Conservation (phyloP, 2,888 invertebrate genomes). For the Sinhomidia bicolor region DNA sequence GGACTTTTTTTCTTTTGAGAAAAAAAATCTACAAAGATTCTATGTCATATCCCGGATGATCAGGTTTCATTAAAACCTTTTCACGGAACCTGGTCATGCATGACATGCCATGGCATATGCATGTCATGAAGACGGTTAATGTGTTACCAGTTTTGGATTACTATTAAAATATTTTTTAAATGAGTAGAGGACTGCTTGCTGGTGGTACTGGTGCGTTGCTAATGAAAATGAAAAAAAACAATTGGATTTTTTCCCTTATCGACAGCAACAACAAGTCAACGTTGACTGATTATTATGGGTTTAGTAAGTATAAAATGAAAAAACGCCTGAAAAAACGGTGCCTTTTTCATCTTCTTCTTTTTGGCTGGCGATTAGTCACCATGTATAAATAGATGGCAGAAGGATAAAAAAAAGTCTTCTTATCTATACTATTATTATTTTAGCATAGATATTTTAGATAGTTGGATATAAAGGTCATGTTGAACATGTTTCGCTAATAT, state of each 20-base stretch:
- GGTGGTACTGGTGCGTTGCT: constrained; percentile 11
- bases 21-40: constrained; percentile 13
- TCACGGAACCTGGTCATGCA: constrained; percentile 50
- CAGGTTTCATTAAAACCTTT: constrained; percentile 64
- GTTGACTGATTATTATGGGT: background rate
- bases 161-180: background rate
- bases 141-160: constrained; percentile 63
- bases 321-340: constrained; percentile 30
- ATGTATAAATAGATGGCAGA: constrained; percentile 7
- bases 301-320: background rate
- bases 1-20: background rate
- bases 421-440: background rate
- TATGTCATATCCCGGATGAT: constrained; percentile 72
- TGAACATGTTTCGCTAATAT: constrained; percentile 52
- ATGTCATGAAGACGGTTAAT: constrained; percentile 56
- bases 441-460: constrained; percentile 7
- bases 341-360: background rate
- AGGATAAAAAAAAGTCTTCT: background rate
- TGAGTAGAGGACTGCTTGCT: too few species aligned
- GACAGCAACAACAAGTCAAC: background rate
- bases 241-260: background rate
- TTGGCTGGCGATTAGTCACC: constrained; percentile 23
- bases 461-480: constrained; percentile 56
- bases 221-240: background rate
- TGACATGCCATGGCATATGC: constrained; percentile 32